Conservation (phyloP, 2,888 invertebrate genomes). For the Volucella inflata region DNA sequence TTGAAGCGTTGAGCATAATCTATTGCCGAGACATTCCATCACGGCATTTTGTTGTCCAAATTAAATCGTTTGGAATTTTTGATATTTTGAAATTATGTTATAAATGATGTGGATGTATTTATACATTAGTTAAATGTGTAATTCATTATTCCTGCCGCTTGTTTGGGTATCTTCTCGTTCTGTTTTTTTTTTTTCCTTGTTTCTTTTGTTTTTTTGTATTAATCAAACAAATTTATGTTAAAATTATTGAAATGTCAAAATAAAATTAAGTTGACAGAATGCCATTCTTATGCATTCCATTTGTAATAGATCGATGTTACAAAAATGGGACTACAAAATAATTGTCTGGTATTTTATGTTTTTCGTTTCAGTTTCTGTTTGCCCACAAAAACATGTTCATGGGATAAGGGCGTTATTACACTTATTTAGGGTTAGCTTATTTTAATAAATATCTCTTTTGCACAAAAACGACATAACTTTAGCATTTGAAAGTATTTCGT, state of each 20-base stretch:
- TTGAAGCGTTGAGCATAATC: constrained; percentile 26
- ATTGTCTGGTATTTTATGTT: no score
- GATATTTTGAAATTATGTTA: background rate
- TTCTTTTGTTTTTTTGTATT: background rate
- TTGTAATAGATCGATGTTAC: constrained; percentile 49
- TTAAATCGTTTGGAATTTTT: background rate
- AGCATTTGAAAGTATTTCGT: no score
- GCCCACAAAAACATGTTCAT: no score
- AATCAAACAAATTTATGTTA: constrained; percentile 11
- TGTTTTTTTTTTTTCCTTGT: background rate
- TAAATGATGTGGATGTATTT: background rate
- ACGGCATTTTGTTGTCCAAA: constrained; percentile 35
- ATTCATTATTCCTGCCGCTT: no score
- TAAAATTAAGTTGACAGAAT: constrained; percentile 25
- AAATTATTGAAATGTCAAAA: constrained; percentile 30
- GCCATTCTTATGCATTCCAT: constrained; percentile 23
- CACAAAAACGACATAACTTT: no score
- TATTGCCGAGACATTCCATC: constrained; percentile 61
- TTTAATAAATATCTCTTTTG: no score
- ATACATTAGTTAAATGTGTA: background rate
- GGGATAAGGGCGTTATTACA: no score
- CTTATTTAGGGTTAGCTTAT: no score
- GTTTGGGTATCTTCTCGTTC: no score
- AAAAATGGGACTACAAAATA: background rate
- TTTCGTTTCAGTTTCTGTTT: no score